Evolutionary conservation across 2,888 invertebrate genomes (phyloP), one percentile per base, ranked within the genome.

Genomic region (Muschampia plurimacula): DNA sequence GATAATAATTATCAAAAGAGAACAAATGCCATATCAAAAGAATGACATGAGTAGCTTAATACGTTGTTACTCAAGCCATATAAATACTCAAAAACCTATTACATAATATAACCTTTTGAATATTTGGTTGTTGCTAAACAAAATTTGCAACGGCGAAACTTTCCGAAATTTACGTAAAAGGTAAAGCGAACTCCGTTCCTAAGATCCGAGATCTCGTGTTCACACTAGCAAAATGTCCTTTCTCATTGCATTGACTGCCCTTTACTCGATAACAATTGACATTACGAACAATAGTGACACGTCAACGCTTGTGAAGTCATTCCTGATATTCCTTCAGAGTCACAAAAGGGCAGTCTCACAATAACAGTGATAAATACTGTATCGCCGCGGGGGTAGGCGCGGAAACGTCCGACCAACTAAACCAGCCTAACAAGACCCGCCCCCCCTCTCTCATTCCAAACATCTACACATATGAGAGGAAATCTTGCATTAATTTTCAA

Each of bases 291-390:
- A 74, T 76, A 76, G 73, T 74, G 68, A 76, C 76, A 76, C 74
- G 74, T 77, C 75, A 74, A 77, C 74, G 73, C 75, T 81, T 81
- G 81, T 77, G 82, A 83, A 82, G 80, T 79, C 80, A 85, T 87
- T 85, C 80, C 82, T 62, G 84, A 72, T 72, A 73, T 79, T 82
- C 81, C 82, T 86, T 83, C 83, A 84, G 80, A 76, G 77, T 77
- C 77, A 82, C 81, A 85, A 82, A 88, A 89, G 88, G 88, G 86
- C 85, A 83, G 84, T 82, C 82, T 80, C 82, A 89, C 89, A 90
- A 89, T 86, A 83, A 84, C 83, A 88, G 87, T 90, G 90, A 91
- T 91, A 91, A 90, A 91, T 88, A 88, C 88, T 81, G 80, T 79
- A 87, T 86, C 81, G 91, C 92, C 87, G 76, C 82, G 81, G 90